Base-by-base conservation (phyloP, 1,140 invertebrate species). In the Drosophila hydei region DNA sequence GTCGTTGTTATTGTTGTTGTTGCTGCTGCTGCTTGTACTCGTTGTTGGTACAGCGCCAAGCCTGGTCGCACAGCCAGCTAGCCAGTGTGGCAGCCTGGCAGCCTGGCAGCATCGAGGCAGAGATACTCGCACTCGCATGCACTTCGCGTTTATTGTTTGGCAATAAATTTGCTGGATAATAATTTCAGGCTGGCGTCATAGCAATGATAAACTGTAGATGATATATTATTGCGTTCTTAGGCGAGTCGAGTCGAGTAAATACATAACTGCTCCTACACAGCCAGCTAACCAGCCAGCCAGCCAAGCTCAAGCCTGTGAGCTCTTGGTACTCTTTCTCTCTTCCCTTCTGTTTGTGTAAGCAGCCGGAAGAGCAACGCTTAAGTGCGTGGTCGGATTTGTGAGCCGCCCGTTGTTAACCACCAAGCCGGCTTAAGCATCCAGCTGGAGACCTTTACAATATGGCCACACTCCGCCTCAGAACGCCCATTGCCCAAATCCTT, bases 161-260 rank as follows among this genome's bases (percentile, higher is more conserved):
- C 77, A 90, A 90, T 90, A 90, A 90, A 90, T 90, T 90, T 68
- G 76, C 79, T 76, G 88, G 79, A 90, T 90, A 90, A 90, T 90
- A 90, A 88, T 90, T 90, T 90, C 81, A 90, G 88, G 79, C 81
- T 90, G 88, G 88, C 88, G 88, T 90, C 88, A 88, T 87, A 90
- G 88, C 88, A 90, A 90, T 90, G 88, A 90, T 90, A 90, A 90
- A 90, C 88, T 90, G 88, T 84, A 78, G 88, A 90, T 90, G 88
- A 90, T 90, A 90, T 90, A 90, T 90, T 90, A 90, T 90, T 83
- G 79, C 81, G 69, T 88, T 88, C 76, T 88, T 83, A 83, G 76
- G 77, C 78, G 79, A 90, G 27, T 27, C 27, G 27, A 27, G 30
- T 33, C 12, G 30, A 33, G 80, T 90, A 90, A 87, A 90, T 83